These are phyloP conservation scores for Gallinago solitaria DNA, from an alignment of 2,797 vertebrate species.

Conservation along the genomic window DNA sequence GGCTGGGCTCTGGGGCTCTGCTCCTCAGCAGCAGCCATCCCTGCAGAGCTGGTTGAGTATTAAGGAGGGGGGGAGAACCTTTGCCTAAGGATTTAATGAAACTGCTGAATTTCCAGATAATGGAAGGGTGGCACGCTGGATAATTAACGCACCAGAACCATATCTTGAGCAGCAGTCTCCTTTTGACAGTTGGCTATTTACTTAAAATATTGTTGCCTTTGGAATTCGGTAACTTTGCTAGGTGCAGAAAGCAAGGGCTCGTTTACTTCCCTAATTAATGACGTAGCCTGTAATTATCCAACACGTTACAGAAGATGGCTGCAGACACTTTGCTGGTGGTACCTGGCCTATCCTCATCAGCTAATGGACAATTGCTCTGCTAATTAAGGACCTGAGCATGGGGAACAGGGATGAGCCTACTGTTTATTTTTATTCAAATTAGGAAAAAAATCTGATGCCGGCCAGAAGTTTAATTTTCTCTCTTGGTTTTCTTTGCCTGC, in stretches of 20 bases:
- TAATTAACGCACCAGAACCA: not conserved
- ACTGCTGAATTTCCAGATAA: not conserved
- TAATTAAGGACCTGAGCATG: not conserved
- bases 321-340: not conserved
- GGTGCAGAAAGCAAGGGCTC: not conserved
- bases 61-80: not conserved
- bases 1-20: not conserved
- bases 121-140: not conserved
- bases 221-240: not conserved
- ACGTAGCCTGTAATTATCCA: not conserved
- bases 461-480: not conserved
- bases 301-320: not conserved
- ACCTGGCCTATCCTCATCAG: not conserved
- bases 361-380: not conserved
- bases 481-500: not conserved
- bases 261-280: not conserved
- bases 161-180: not conserved
- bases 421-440: not conserved
- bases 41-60: not conserved
- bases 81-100: not conserved
- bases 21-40: accelerated
- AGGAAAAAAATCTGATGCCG: not conserved
- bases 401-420: not conserved
- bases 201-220: not conserved
- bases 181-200: not conserved